Evolutionary conservation across 2,113 vertebrate species (phyloP), one percentile per base, ranked within the genome.

Genomic region (Percina caprodes): DNA sequence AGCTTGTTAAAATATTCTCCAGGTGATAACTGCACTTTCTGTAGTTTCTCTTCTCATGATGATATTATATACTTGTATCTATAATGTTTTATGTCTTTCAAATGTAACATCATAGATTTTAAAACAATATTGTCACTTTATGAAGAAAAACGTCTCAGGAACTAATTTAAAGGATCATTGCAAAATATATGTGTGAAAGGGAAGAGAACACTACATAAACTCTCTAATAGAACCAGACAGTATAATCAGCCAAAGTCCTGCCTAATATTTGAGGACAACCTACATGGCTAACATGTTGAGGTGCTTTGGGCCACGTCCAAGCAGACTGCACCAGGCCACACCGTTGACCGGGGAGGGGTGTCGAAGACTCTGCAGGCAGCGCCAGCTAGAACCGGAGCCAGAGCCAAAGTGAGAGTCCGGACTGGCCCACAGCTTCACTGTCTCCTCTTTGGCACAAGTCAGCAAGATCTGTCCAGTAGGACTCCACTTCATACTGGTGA

Each of bases 391-490:
- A n/a, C n/a, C 95, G 4, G 90, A 79, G 16, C 94, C 33, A 0
- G 94, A 94, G 15, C 93, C 95, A 5, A 73, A 76, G 26, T n/a
- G 54, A 2, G 84, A 60, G 69, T 94, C 33, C 1, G 76, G 79
- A 55, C 80, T 91, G 0, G 95, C 95, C 98, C 98, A 99, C 62
- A 99, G 94, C 68, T 97, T 97, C 89, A 98, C 97, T 0, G 89
- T 95, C 85, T 99, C 98, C 88, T 99, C 98, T 94, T 98, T 99
- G 89, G 97, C 98, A 94, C 97, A 99, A 0, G 96, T 99, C 92
- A 99, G 89, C 23, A 99, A 92, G 49, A 97, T 95, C 83, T 94
- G 95, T 6, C 98, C 98, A 1, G 90, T 94, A 0, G 98, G 97
- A 89, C 96, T 97, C 98, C 98, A 99, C 71, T 96, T 97, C 95